Evolutionary conservation across 2,888 invertebrate species (phyloP).

Genomic region (Isoperla grammatica): DNA sequence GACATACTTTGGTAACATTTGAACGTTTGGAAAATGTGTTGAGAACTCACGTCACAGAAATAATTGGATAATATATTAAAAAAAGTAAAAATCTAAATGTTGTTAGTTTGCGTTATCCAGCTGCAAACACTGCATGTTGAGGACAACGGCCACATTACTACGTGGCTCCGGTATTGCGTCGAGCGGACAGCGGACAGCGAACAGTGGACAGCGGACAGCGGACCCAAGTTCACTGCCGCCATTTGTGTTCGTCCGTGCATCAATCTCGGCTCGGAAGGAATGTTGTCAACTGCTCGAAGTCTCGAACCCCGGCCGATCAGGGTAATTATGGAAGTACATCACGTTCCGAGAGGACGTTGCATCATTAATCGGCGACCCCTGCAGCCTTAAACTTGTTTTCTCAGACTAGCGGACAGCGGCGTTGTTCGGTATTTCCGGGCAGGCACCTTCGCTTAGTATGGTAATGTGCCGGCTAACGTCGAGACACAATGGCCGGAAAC

Average conservation of each 20-base stretch:
- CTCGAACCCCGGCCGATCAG: neutral
- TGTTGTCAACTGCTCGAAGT: neutral
- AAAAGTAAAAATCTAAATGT: too few relatives aligned
- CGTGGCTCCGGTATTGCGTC: too few relatives aligned
- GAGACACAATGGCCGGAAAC: slow-evolving; percentile 13
- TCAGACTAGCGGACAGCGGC: neutral
- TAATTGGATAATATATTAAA: too few relatives aligned
- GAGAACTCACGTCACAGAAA: too few relatives aligned
- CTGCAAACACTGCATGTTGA: too few relatives aligned
- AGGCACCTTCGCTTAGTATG: neutral
- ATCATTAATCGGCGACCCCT: slow-evolving; percentile 4
- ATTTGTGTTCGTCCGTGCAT: neutral
- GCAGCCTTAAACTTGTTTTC: slow-evolving; percentile 14
- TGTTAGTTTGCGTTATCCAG: too few relatives aligned
- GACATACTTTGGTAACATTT: too few relatives aligned
- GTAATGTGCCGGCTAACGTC: neutral
- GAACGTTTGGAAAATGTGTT: too few relatives aligned
- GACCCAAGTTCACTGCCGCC: neutral
- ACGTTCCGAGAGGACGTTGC: slow-evolving; percentile 8
- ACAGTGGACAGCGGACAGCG: too few relatives aligned
- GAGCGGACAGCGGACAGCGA: too few relatives aligned
- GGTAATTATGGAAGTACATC: neutral
- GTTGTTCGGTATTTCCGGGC: neutral
- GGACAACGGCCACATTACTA: too few relatives aligned
- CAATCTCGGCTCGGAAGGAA: too few relatives aligned